Evolutionary conservation across 2,888 invertebrate species (phyloP), one percentile per base, ranked within the genome.

Genomic region (Anagyrus pseudococci): DNA sequence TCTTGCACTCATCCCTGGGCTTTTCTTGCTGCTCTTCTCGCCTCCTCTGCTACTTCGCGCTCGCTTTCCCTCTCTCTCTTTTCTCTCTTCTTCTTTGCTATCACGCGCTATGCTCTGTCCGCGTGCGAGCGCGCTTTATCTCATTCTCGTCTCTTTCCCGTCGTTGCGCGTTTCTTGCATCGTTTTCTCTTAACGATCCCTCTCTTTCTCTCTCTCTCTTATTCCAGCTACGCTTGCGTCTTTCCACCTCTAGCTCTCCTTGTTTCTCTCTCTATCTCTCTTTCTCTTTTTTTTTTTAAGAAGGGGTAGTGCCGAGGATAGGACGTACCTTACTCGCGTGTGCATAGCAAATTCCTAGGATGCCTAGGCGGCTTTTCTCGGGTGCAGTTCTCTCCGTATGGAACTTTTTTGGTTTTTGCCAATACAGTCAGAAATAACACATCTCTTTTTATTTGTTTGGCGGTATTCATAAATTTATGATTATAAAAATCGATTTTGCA

Each of bases 101-200:
- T 37, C 44, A 13, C 6, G 20, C 43, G n/a, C 25, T 26, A 22
- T 33, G 40, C 29, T 49, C 58, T 46, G 4, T 20, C 17, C 48
- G 20, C 13, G 43, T 47, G 37, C 37, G 33, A 54, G 33, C 26
- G 50, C 52, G 53, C 57, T 62, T 62, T 66, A 55, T 67, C 62
- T 62, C 62, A 62, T 62, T 58, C 53, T 58, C 61, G 64, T 64
- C 57, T 61, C 60, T 61, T 58, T 60, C 46, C 53, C 44, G 54
- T 62, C 53, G 61, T 62, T 61, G 53, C 54, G 55, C 65, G 48
- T 58, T 60, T 65, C 65, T 65, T 65, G 61, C 65, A 58, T 65
- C 58, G 54, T 64, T 63, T 62, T 66, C 63, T 60, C 63, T 66
- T 66, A 63, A 60, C 62, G 58, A 58, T 62, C 64, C 52, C 26